Evolutionary conservation across 2,113 vertebrate genomes (phyloP), one percentile per base, ranked within the genome.

Genomic region (Bothrops jararaca): DNA sequence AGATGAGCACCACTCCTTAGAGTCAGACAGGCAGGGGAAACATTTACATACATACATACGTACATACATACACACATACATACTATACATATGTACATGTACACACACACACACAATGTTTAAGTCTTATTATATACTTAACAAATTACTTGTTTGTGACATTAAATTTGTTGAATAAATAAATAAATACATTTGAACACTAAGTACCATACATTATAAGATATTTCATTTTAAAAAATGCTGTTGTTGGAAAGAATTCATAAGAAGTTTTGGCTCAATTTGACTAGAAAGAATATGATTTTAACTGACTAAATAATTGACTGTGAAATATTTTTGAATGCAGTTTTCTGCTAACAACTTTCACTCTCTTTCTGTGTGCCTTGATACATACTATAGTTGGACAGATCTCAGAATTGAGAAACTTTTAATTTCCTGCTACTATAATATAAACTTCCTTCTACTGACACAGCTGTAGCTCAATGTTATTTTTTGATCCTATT

Each of bases 241-340:
- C 74, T 92, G 39, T 0, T 3, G 23, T 60, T 95, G 92, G 94
- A 92, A 88, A 69, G 11, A 88, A 64, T 50, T 96, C 89, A 11
- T 13, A 92, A 50, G 5, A 58, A 90, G 92, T 88, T 3, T 48
- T 56, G 7, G 5, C 56, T 10, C 26, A 6, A 48, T 50, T 54
- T 42, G 3, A 9, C 42, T 86, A 48, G 74, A 48, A 93, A 90
- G 86, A 9, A 80, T 95, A 2, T 53, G n/a, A 29, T 29, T 94
- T 53, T 4, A 92, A 3, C 93, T 94, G 15, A 26, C 22, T 24
- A 45, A 95, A 91, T 89, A 45, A 58, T 23, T 93, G 23, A 91
- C 56, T 92, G 60, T 91, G 80, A 96, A 93, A 53, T 39, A 42
- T 86, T 95, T 95, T 74, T 93, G 69, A 95, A 93, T 56, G 20